phyloP scores from a whole-genome alignment of 2,797 vertebrate species.

The Zalophus californianus region DNA sequence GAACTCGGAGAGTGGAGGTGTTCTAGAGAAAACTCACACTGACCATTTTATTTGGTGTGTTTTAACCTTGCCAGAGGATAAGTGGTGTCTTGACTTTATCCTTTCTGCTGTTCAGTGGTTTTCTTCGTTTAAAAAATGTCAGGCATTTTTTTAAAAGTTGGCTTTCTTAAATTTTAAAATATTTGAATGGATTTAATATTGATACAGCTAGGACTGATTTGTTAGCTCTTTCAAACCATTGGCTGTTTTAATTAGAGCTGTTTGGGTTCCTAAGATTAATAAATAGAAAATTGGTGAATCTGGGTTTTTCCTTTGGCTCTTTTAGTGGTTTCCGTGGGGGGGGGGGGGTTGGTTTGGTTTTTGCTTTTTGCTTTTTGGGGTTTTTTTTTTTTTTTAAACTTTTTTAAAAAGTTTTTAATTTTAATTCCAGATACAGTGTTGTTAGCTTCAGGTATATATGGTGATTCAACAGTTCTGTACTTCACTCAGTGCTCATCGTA shows the following conservation, averaged over 20 bases:
- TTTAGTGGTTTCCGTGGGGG: background rate
- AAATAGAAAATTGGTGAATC: background rate
- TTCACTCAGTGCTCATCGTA: background rate
- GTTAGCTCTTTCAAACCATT: background rate
- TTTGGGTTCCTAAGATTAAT: background rate
- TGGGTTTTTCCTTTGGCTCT: background rate
- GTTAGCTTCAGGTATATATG: background rate
- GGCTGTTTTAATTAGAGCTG: background rate
- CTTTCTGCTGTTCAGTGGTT: background rate
- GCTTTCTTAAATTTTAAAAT: background rate
- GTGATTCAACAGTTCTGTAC: background rate
- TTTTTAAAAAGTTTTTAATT: background rate
- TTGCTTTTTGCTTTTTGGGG: background rate
- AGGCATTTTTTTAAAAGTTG: background rate
- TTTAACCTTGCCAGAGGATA: background rate
- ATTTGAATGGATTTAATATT: background rate
- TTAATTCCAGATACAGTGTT: background rate
- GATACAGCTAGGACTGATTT: background rate
- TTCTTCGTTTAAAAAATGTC: background rate
- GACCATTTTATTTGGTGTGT: background rate
- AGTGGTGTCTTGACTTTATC: background rate
- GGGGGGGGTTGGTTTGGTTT: too few relatives aligned
- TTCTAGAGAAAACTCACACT: background rate
- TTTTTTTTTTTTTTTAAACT: background rate
- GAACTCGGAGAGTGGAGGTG: too few relatives aligned